phyloP scores from a whole-genome alignment of 2,797 vertebrate genomes.

The Enteromius viviparus region DNA sequence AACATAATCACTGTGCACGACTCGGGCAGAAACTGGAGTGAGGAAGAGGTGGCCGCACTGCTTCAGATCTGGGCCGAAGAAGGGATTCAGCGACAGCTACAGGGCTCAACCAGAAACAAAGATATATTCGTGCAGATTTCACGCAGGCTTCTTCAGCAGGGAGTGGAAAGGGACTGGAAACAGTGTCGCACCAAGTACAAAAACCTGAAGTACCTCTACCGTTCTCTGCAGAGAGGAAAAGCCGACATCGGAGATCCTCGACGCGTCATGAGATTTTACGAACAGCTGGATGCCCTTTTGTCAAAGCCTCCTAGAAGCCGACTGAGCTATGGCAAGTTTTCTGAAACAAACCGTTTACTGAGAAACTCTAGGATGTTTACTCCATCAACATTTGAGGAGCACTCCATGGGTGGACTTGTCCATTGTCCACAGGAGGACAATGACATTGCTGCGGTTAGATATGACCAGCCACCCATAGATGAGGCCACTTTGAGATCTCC shows the following conservation, averaged over 20 bases:
- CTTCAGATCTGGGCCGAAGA: constrained; percentile 86
- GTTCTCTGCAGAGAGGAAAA: constrained; percentile 83
- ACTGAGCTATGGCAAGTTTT: constrained; percentile 34
- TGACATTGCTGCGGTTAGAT: constrained; percentile 28
- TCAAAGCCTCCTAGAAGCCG: constrained; percentile 63
- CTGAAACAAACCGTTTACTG: constrained; percentile 5
- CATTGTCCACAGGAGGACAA: constrained; percentile 25
- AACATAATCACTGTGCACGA: constrained; percentile 82
- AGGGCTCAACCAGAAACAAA: constrained; percentile 87
- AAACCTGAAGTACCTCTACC: constrained; percentile 90
- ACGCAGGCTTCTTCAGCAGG: constrained; percentile 80
- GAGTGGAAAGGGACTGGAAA: constrained; percentile 90
- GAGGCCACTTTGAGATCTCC: constrained; percentile 44
- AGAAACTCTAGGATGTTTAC: constrained; percentile 46
- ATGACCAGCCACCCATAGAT: constrained; percentile 51
- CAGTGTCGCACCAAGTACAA: constrained; percentile 90
- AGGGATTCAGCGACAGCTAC: constrained; percentile 83
- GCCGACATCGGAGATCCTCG: constrained; percentile 77
- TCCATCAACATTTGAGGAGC: constrained; percentile 53
- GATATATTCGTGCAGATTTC: constrained; percentile 90
- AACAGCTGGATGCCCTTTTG: constrained; percentile 85
- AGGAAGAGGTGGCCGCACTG: constrained; percentile 85
- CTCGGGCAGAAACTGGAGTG: constrained; percentile 86
- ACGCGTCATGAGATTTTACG: constrained; percentile 86
- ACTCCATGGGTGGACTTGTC: constrained; percentile 44